These are phyloP conservation scores for Aphelenchoides fujianensis DNA, from an alignment of 1,140 invertebrate species.

Conservation along the genomic window DNA sequence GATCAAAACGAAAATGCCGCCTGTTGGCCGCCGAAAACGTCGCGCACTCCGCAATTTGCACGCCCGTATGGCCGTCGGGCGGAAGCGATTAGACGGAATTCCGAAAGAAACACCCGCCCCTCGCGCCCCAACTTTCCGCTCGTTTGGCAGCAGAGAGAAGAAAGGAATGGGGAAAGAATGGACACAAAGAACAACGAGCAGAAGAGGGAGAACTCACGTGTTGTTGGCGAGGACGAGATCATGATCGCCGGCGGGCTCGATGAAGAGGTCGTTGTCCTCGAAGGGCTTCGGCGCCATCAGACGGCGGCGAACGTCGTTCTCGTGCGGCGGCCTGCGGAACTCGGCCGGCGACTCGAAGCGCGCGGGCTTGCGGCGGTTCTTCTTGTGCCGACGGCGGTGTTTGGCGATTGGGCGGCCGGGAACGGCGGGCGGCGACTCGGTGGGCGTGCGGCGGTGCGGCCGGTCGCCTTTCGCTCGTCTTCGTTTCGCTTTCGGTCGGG, in stretches of 20 bases:
- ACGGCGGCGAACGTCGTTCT: background rate
- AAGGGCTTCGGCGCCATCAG: conserved; percentile 49
- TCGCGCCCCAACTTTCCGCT: too few relatives aligned
- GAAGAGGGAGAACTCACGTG: conserved; percentile 47
- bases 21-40: background rate
- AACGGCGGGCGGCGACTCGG: background rate
- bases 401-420: background rate
- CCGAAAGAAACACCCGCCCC: background rate
- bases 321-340: background rate
- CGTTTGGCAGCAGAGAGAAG: too few relatives aligned
- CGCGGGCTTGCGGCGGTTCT: background rate
- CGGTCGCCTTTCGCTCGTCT: background rate
- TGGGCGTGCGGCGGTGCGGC: background rate
- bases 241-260: conserved; percentile 59
- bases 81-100: background rate
- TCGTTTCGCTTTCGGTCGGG: background rate
- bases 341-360: background rate
- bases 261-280: conserved; percentile 60
- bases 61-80: background rate
- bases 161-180: background rate
- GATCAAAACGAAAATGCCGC: too few relatives aligned
- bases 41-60: background rate
- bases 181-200: background rate
- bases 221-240: conserved; percentile 61
- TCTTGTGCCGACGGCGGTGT: background rate